phyloP scores from a whole-genome alignment of 2,113 vertebrate genomes.

The Andinoacara biseriatus region DNA sequence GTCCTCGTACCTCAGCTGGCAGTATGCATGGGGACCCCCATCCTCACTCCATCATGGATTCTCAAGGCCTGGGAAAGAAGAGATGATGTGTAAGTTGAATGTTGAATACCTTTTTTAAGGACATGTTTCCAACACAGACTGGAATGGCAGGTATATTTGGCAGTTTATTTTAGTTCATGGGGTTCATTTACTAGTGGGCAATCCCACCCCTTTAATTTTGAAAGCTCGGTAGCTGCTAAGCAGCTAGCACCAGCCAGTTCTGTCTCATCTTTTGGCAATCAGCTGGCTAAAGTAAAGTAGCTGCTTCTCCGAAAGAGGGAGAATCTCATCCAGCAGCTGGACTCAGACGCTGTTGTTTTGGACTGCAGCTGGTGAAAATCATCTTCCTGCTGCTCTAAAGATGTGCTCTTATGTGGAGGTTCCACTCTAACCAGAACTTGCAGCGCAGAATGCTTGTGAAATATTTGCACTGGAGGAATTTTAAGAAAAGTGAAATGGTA shows the following conservation, averaged over 20 bases:
- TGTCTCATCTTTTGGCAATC: background rate
- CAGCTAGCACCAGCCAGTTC: background rate
- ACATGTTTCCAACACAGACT: background rate
- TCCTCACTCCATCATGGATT: conserved; percentile 94
- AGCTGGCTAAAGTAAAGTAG: background rate
- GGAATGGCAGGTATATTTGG: background rate
- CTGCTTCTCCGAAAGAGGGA: background rate
- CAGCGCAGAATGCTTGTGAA: background rate
- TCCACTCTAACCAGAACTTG: background rate
- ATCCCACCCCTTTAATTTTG: too few relatives aligned
- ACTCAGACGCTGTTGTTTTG: background rate
- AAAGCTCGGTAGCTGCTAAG: background rate
- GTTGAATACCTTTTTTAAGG: conserved; percentile 44
- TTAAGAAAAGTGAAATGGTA: background rate
- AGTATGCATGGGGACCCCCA: conserved; percentile 95
- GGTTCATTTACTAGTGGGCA: too few relatives aligned
- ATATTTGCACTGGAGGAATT: background rate
- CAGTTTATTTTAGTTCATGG: too few relatives aligned
- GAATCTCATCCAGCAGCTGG: background rate
- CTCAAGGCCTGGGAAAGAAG: conserved; percentile 91
- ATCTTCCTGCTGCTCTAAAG: background rate
- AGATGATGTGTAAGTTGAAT: conserved; percentile 85
- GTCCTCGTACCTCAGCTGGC: conserved; percentile 82
- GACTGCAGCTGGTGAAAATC: background rate
- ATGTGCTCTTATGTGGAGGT: background rate